Base-by-base conservation (phyloP, 1,140 invertebrate genomes). In the Diabrotica undecimpunctata region DNA sequence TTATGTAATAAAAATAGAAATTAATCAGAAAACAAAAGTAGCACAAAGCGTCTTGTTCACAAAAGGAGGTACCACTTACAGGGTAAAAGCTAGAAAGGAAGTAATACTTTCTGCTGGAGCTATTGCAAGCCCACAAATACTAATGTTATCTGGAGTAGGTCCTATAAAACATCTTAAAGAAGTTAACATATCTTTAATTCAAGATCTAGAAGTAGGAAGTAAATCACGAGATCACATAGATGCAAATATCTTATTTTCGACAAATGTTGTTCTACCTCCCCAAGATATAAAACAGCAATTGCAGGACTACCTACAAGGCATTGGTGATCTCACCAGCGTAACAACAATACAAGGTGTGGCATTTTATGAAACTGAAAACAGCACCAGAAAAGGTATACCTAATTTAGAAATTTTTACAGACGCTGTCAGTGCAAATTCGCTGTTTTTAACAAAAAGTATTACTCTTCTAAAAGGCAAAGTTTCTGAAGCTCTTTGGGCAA, bases 221-320 rank as follows among this genome's bases (percentile, higher is more conserved):
- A 95, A 95, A 78, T 81, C 95, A 0, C 90, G 93, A 78, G 92
- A 94, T 77, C 93, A 95, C 74, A 85, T 11, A 5, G 12, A 10
- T 9, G 6, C 6, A 7, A 25, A 25, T 4, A 6, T 54, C 0
- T 9, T 54, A 12, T 54, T 54, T 14, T 54, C 53, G 2, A 9
- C 12, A 10, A 54, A 54, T 14, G 13, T 37, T 25, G 46, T 58
- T 9, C 13, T 25, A 25, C 51, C 60, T 6, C 35, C 6, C 12
- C 36, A 51, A 13, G 8, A 59, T 5, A 46, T 61, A 8, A 41
- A 11, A 25, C 10, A 66, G 7, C 35, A 61, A 7, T 10, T 66
- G 6, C 6, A 38, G 7, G 37, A 66, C 8, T 66, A 62, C 37
- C 46, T 66, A n/a, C 13, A 35, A 6, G 60, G 54, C 7, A 9